Evolutionary conservation across 2,113 vertebrate genomes (phyloP), one percentile per base, ranked within the genome.

Genomic region (Notarius lentiginosus): DNA sequence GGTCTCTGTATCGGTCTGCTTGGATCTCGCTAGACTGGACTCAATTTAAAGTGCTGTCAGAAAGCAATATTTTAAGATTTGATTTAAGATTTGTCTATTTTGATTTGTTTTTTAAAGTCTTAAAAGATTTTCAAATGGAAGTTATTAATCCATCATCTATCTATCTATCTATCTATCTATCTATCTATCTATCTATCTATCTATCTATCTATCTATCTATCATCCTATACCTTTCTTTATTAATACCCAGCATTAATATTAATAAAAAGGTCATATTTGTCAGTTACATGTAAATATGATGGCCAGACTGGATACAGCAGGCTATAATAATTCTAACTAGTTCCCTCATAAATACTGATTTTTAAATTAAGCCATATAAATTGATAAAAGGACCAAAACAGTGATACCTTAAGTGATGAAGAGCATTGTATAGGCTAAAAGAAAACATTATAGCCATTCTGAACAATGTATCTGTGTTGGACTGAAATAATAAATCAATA

Each of bases 41-140:
- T 87, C 30, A 82, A 82, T 86, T 86, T 56, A 77, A 65, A n/a
- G 14, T 66, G 4, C n/a, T 73, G 66, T 53, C 60, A 86, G 18
- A 14, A 85, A n/a, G 60, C 41, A 79, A 68, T 65, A 86, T 56
- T 55, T 65, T 79, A 77, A 79, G 49, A 66, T 66, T 79, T 56
- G 20, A 30, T 2, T 56, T 3, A 56, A 56, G 55, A 49, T 9
- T 51, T 79, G 24, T 56, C 58, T 10, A 24, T 51, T 53, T 79
- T 61, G 24, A 79, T 65, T 47, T 41, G 27, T 14, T 55, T 41
- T 41, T 41, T 41, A 41, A 61, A 34, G 51, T 51, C 10, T 61
- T 53, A 61, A 76, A 76, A 20, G 24, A 63, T 10, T 22, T 76
- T 76, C 51, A 1, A 14, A 55, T 49, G 18, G 15, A 75, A 10